Evolutionary conservation across 1,140 invertebrate genomes (phyloP).

Genomic region (Drosophila lini): DNA sequence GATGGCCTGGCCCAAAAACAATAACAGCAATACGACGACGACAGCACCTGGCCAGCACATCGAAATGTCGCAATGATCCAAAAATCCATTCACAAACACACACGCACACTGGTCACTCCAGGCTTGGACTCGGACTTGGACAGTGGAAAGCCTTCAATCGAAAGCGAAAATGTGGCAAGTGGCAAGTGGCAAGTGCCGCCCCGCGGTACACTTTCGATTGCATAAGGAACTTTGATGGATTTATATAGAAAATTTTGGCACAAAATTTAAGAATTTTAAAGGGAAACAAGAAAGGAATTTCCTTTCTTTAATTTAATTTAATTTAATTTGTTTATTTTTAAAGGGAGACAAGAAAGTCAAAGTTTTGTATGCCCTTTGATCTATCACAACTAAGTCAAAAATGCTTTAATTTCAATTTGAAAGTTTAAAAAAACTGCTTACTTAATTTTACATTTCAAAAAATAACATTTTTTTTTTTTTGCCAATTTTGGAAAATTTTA

Average conservation of each 20-base stretch:
- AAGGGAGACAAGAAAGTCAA: no score
- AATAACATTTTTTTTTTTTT: no score
- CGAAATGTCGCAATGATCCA: constrained; percentile 41
- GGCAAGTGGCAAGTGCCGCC: constrained; percentile 15
- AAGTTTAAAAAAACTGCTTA: no score
- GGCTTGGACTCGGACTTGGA: not conserved
- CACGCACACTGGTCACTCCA: not conserved
- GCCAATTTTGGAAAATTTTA: no score
- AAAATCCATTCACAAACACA: constrained; percentile 16
- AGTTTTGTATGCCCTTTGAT: no score
- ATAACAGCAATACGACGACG: constrained; percentile 27
- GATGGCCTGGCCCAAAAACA: constrained; percentile 35
- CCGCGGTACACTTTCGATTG: constrained; percentile 28
- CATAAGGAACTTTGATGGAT: constrained; percentile 8
- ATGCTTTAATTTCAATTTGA: no score
- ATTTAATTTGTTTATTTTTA: no score
- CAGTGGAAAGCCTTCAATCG: constrained; percentile 24
- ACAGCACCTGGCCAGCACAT: constrained; percentile 42
- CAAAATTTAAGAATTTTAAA: no score
- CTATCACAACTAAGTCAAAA: no score
- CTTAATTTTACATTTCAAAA: no score
- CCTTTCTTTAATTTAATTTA: no score
- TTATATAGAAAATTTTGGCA: not conserved
- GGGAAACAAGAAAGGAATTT: no score
- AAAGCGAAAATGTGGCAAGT: constrained; percentile 15